Conservation (phyloP, 2,113 vertebrate species). For the Cinclus mexicanus region DNA sequence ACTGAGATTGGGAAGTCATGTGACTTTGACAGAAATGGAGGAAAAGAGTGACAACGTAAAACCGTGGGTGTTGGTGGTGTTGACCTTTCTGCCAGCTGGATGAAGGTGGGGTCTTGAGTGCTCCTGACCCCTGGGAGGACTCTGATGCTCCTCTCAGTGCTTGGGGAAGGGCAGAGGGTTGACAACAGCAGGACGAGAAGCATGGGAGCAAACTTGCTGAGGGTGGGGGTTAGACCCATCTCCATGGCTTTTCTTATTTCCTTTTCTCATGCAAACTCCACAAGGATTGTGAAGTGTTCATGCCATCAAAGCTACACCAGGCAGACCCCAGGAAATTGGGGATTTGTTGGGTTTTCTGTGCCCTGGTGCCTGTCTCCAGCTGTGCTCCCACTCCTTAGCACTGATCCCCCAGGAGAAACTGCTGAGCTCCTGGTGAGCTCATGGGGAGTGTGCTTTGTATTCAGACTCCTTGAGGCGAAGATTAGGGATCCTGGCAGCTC, state of each 20-base stretch:
- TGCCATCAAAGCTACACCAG: neutral
- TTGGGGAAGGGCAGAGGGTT: neutral
- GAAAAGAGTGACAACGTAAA: neutral
- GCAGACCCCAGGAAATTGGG: neutral
- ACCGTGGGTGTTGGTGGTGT: neutral
- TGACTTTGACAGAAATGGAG: neutral
- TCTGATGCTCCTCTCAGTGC: fast-evolving
- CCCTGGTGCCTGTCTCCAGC: fast-evolving
- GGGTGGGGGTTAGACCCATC: neutral
- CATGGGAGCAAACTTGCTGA: neutral
- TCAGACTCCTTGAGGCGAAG: neutral
- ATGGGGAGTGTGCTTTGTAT: neutral
- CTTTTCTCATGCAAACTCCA: neutral
- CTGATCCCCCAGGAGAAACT: neutral
- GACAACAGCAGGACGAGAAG: neutral
- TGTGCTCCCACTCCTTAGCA: neutral
- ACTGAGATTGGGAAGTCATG: neutral
- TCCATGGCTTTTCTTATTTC: neutral
- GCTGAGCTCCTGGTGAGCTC: neutral
- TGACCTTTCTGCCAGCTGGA: neutral
- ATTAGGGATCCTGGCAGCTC: neutral
- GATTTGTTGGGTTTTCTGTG: neutral
- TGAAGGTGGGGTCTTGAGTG: neutral
- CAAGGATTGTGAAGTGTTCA: neutral
- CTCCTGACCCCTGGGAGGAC: neutral